Evolutionary conservation across 2,888 invertebrate species (phyloP), one percentile per base, ranked within the genome.

Genomic region (Lomographa bimaculata): DNA sequence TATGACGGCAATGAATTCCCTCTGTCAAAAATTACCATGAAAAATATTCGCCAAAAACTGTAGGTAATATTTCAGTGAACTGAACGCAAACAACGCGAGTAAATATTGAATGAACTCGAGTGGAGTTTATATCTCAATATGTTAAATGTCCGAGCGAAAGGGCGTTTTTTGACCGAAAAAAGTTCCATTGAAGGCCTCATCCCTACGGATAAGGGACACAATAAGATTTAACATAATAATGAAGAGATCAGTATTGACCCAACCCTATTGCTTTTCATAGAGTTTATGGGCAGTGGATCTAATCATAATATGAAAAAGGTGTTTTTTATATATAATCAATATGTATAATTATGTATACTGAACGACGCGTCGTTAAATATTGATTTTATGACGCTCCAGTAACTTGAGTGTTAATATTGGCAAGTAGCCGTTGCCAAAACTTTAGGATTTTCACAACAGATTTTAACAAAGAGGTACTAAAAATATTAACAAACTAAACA

Each of bases 201-300:
- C 76, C 73, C 65, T 50, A 39, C 60, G 64, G 71, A 71, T 71
- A 63, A 61, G 50, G 67, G 64, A 60, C 66, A 78, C 77, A 79
- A 76, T 76, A 55, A 60, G 66, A 71, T 79, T 80, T 78, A 79
- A 68, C 77, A 80, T 81, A 77, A 79, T 78, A 82, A 79, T 74
- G 66, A 68, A 66, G 62, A 50, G 54, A 50, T 60, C 59, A 53
- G 50, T 53, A 57, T 57, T 66, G 64, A 61, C 60, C 67, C 56
- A 50, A 51, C 56, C 50, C 52, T 54, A 63, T 59, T 54, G 50
- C 40, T 40, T 50, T 54, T 37, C 30, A 37, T 46, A 46, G 39
- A 33, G 35, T 52, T 37, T 26, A 37, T 46, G 45, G 39, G 38
- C 37, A 45, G 33, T 41, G 25, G 40, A 35, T 27, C 39, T 41